Evolutionary conservation across 2,797 vertebrate genomes (phyloP).

Genomic region (Tragelaphus oryx): DNA sequence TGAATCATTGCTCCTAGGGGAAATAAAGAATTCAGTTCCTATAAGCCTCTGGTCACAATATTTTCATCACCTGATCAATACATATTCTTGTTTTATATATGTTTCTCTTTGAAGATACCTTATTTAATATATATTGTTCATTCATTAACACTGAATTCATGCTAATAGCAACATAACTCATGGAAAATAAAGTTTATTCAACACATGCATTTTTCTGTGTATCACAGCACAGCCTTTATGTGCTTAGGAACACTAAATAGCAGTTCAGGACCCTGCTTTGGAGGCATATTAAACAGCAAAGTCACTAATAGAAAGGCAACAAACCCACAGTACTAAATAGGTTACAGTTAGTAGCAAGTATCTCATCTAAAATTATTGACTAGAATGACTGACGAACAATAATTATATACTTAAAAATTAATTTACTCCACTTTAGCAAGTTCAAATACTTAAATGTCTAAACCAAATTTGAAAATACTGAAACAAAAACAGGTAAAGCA

Average conservation of each 20-base stretch:
- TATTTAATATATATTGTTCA: neutral
- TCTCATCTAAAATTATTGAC: neutral
- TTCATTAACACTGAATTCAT: neutral
- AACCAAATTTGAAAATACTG: neutral
- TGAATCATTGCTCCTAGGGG: neutral
- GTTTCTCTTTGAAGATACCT: neutral
- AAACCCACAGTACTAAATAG: neutral
- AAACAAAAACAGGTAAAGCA: neutral
- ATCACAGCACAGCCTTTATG: neutral
- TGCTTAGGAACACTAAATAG: neutral
- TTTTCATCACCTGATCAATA: neutral
- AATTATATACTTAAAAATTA: neutral
- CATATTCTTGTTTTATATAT: neutral
- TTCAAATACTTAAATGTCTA: neutral
- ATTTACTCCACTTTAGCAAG: neutral
- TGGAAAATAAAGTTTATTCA: neutral
- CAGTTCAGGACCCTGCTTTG: neutral
- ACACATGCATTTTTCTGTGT: neutral
- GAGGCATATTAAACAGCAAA: neutral
- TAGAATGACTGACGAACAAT: neutral
- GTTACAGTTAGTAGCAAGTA: neutral
- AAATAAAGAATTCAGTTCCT: neutral
- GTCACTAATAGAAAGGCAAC: neutral
- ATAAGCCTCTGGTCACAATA: neutral
- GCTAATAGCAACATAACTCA: neutral